Percentiles rank a stretch among this genome's conserved stretches.
These are phyloP conservation scores for Anniella stebbinsi DNA, from an alignment of 2,797 vertebrate genomes.

Conservation along the genomic window DNA sequence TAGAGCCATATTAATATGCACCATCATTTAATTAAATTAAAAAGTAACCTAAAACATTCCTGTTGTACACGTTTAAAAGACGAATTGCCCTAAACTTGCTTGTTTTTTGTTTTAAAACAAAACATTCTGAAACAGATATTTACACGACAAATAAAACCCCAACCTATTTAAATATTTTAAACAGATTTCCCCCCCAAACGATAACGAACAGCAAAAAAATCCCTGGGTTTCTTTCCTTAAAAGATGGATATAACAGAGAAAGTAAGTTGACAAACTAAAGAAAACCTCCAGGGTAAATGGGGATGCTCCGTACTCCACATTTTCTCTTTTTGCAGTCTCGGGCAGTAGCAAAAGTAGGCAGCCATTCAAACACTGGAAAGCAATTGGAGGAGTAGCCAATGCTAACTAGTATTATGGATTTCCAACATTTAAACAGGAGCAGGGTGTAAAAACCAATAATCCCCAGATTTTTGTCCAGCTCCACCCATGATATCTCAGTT, in stretches of 20 bases:
- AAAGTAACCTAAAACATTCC: constrained; percentile 9
- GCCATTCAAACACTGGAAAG: no score
- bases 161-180: constrained; percentile 30
- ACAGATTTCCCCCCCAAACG: not conserved
- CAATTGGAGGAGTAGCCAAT: no score
- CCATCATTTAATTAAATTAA: constrained; percentile 48
- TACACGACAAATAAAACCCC: not conserved
- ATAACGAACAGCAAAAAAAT: not conserved
- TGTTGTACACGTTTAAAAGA: constrained; percentile 13
- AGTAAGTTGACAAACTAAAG: not conserved
- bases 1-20: not conserved
- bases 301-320: accelerated
- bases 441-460: not conserved
- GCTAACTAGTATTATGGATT: no score
- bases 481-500: not conserved
- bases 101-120: not conserved
- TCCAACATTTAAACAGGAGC: not conserved
- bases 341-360: not conserved
- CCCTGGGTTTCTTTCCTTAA: not conserved
- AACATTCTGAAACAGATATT: constrained; percentile 26
- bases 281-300: accelerated
- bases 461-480: not conserved
- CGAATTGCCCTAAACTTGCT: not conserved
- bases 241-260: not conserved
- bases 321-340: not conserved